Evolutionary conservation across 2,797 vertebrate genomes (phyloP).

Genomic region (Telmatherina bonti): DNA sequence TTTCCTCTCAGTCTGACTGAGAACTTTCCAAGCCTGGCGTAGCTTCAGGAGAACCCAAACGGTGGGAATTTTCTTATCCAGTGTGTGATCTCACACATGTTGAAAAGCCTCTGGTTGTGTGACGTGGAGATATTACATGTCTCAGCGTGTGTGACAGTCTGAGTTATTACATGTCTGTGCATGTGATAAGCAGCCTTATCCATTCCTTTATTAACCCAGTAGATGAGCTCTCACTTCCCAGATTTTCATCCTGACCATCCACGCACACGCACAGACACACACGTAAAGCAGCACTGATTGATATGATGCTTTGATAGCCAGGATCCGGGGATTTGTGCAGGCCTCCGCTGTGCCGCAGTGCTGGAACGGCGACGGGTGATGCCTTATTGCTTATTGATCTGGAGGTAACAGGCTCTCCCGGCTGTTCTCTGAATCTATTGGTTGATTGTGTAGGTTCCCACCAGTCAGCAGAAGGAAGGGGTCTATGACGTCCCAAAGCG

Average conservation of each 20-base stretch:
- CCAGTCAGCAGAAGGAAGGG: slow-evolving; percentile 99
- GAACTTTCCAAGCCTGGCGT: slow-evolving; percentile 29
- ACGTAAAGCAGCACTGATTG: slow-evolving; percentile 35
- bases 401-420: slow-evolving; percentile 60
- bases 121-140: slow-evolving; percentile 74
- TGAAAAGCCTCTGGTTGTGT: slow-evolving; percentile 54
- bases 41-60: slow-evolving; percentile 25
- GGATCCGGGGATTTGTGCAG: slow-evolving; percentile 28
- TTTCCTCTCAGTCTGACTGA: slow-evolving; percentile 33
- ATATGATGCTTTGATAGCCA: slow-evolving; percentile 40
- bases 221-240: slow-evolving; percentile 63
- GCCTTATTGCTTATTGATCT: slow-evolving; percentile 48
- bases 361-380: slow-evolving; percentile 33
- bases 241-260: slow-evolving; percentile 76
- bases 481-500: slow-evolving; percentile 99
- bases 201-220: slow-evolving; percentile 67
- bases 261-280: slow-evolving; percentile 31
- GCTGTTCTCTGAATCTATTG: slow-evolving; percentile 78
- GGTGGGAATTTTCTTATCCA: slow-evolving; percentile 29
- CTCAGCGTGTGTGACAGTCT: slow-evolving; percentile 67
- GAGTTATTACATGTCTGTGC: slow-evolving; percentile 78
- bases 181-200: slow-evolving; percentile 70
- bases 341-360: slow-evolving; percentile 37
- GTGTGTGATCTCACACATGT: slow-evolving; percentile 43
- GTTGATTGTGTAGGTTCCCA: slow-evolving; percentile 91